Evolutionary conservation across 2,888 invertebrate species (phyloP).

Genomic region (Eremobia ochroleuca): DNA sequence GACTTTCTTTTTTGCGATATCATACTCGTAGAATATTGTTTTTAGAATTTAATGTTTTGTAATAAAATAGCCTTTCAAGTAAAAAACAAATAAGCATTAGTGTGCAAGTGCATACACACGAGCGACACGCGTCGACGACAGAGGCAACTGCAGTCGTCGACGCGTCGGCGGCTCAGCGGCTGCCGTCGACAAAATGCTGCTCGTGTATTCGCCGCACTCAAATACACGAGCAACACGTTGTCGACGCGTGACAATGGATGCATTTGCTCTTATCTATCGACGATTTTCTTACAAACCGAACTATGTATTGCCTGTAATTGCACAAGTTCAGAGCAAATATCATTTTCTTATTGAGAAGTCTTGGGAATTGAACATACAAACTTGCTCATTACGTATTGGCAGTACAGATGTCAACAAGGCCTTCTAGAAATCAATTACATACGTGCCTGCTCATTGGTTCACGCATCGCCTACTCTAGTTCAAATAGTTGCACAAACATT

Average conservation of each 20-base stretch:
- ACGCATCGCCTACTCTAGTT: slow-evolving; percentile 21
- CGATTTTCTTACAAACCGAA: not conserved
- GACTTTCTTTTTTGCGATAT: too few species aligned
- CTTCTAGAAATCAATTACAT: not conserved
- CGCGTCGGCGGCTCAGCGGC: too few species aligned
- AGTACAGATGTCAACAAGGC: not conserved
- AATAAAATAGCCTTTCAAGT: too few species aligned
- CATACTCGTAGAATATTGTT: too few species aligned
- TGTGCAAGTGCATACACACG: not conserved
- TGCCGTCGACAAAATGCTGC: too few species aligned
- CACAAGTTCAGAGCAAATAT: not conserved
- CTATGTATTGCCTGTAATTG: not conserved
- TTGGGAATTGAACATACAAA: not conserved
- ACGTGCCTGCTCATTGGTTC: not conserved
- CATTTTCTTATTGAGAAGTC: not conserved
- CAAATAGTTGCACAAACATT: slow-evolving; percentile 53
- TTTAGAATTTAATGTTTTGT: too few species aligned
- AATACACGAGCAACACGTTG: too few species aligned
- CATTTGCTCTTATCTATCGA: not conserved
- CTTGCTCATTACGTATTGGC: not conserved
- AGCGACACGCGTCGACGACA: not conserved
- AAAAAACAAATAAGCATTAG: too few species aligned
- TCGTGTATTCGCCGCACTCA: too few species aligned
- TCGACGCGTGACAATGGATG: too few species aligned
- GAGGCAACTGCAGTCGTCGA: too few species aligned